phyloP scores from a whole-genome alignment of 2,888 invertebrate genomes.

The Anticlea derivata region DNA sequence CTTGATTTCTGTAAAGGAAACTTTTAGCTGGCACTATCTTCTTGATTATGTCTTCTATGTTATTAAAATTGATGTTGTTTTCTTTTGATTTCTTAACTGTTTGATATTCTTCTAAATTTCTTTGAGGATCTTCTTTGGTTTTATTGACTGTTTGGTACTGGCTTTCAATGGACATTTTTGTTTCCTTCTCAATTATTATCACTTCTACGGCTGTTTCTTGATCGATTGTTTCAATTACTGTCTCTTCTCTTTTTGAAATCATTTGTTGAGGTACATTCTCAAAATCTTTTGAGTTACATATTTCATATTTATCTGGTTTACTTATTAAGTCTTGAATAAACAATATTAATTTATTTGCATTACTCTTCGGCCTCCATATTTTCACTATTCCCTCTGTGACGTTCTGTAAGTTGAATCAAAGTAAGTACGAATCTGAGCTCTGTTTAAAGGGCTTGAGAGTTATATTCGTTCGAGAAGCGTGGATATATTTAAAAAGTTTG shows the following conservation, averaged over 20 bases:
- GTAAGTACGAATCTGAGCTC: neutral
- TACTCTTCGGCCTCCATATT: slow-evolving; percentile 65
- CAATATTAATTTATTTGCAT: slow-evolving; percentile 63
- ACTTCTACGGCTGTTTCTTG: slow-evolving; percentile 29
- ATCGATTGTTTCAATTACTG: slow-evolving; percentile 26
- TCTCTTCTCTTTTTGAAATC: neutral
- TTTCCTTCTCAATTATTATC: slow-evolving; percentile 13
- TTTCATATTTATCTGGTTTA: slow-evolving; percentile 58
- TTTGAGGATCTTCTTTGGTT: slow-evolving; percentile 8
- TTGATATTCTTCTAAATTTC: slow-evolving; percentile 56
- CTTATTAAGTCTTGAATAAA: slow-evolving; percentile 63
- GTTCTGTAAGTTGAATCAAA: slow-evolving; percentile 52
- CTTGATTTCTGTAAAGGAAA: slow-evolving; percentile 72
- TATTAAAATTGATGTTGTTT: slow-evolving; percentile 43
- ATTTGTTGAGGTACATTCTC: neutral
- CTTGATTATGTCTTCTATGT: slow-evolving; percentile 69
- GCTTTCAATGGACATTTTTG: slow-evolving; percentile 44
- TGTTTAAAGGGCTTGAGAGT: neutral
- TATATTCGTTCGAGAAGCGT: neutral
- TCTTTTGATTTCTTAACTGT: slow-evolving; percentile 57
- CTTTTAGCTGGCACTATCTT: slow-evolving; percentile 73
- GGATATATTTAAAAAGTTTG: slow-evolving; percentile 40
- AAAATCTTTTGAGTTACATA: neutral
- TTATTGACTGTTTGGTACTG: slow-evolving; percentile 71
- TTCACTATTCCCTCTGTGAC: slow-evolving; percentile 71